Base-by-base conservation (phyloP, 2,888 invertebrate species). In the Melitaea athalia region DNA sequence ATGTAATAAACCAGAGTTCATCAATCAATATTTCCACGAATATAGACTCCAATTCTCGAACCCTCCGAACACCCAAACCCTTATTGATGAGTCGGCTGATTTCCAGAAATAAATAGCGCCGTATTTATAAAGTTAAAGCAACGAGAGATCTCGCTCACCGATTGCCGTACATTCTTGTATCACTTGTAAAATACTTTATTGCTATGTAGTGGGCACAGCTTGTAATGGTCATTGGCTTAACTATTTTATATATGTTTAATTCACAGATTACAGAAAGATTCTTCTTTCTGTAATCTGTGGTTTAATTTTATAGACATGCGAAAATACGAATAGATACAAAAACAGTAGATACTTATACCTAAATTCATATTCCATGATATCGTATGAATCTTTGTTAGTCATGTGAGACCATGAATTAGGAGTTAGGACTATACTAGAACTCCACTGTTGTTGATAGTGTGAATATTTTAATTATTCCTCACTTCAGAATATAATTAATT, bases 181-280 rank as follows among this genome's bases (percentile, higher is more conserved):
- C 91, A 92, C 91, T 91, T 91, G 91, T 90, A 89, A 88, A 89
- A 91, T 92, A 90, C 90, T 91, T 92, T 92, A 91, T 92, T 91
- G 92, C 85, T 79, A 70, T 82, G 75, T 78, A 85, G 81, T 84
- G 73, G 74, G 76, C 55, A 64, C 73, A 65, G 45, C 69, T 72
- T 70, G 78, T 71, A 83, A 75, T 85, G 83, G 81, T 75, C 77
- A 68, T 67, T 78, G 73, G 65, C 10, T 57, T 57, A 45, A n/a
- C 38, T 3, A 38, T 38, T 38, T 38, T 38, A 38, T 38, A 38
- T 38, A 38, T 38, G 6, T 38, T 38, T 38, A 33, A 33, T 33
- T 33, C 3, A 3, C 6, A 33, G 6, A 33, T n/a, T n/a, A n/a
- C n/a, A n/a, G n/a, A n/a, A n/a, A n/a, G n/a, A n/a, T n/a, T n/a